A percentile compares a stretch with the other conserved stretches of the same genome.
Conservation (phyloP, 92 coral and sea anemone species). For the Epizoanthus rinbou region DNA sequence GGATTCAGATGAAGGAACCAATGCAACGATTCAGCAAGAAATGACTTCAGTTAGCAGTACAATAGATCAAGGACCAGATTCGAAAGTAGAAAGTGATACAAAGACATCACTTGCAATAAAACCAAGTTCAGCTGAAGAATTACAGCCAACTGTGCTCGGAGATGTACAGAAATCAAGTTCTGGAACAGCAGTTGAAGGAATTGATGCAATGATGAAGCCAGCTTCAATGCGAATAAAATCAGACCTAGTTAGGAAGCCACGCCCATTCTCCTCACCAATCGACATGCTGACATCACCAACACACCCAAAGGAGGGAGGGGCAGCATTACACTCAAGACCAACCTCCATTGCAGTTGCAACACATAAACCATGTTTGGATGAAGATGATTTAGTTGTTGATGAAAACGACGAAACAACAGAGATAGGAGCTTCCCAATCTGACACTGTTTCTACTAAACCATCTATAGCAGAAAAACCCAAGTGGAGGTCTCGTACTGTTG, state of each 20-base stretch:
- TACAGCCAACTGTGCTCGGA: neutral
- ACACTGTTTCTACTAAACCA: neutral
- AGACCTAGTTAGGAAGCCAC: neutral
- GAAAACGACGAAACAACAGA: neutral
- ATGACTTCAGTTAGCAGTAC: neutral
- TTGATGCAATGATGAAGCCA: neutral
- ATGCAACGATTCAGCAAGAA: neutral
- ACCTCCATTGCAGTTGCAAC: constrained; percentile 18
- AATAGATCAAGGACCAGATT: neutral
- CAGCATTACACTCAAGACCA: neutral
- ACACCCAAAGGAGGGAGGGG: neutral
- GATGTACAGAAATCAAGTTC: neutral
- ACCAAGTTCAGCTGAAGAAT: neutral
- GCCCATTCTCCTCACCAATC: neutral
- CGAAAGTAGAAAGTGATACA: neutral
- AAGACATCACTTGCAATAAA: neutral
- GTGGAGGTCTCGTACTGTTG: constrained; percentile 31
- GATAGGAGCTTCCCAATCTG: neutral
- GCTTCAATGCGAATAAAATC: constrained; percentile 4
- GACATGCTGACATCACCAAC: neutral
- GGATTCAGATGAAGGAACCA: neutral
- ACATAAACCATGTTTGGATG: neutral
- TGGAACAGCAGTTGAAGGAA: neutral
- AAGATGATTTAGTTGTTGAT: neutral
- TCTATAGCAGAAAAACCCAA: constrained; percentile 19